Evolutionary conservation across 2,888 invertebrate species (phyloP).

Genomic region (Stictocephala bisonia): DNA sequence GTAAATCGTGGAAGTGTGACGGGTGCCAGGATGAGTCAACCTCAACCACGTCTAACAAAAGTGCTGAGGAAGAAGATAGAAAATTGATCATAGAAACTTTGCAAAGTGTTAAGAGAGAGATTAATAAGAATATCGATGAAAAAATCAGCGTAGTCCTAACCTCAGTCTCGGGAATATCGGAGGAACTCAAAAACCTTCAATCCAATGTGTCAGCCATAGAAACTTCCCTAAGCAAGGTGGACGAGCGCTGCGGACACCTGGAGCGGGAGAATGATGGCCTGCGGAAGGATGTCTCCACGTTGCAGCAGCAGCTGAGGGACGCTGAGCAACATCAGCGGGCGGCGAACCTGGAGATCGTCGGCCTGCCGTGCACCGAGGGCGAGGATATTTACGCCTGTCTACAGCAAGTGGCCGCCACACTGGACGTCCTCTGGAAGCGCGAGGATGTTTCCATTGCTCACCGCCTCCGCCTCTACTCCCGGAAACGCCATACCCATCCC

Average conservation of each 20-base stretch:
- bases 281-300: neutral
- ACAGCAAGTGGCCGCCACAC: neutral
- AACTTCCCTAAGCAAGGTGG: neutral
- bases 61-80: no score
- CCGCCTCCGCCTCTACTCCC: slow-evolving; percentile 1
- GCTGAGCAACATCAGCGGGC: neutral
- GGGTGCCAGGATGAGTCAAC: neutral
- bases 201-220: neutral
- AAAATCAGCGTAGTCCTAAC: neutral
- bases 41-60: no score
- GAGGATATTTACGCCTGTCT: neutral
- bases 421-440: neutral
- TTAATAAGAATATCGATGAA: neutral
- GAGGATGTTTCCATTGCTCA: slow-evolving; percentile 32
- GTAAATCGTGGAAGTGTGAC: slow-evolving; percentile 2
- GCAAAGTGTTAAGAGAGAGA: neutral
- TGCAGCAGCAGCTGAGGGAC: neutral
- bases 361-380: neutral
- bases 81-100: neutral
- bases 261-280: neutral
- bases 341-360: slow-evolving; percentile 17
- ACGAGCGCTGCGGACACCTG: neutral
- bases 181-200: neutral
- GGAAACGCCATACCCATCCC: neutral
- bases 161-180: neutral